Percentiles rank a stretch among this genome's conserved stretches.
These are phyloP conservation scores for Aythya baeri DNA, from an alignment of 2,113 vertebrate genomes.

Conservation along the genomic window DNA sequence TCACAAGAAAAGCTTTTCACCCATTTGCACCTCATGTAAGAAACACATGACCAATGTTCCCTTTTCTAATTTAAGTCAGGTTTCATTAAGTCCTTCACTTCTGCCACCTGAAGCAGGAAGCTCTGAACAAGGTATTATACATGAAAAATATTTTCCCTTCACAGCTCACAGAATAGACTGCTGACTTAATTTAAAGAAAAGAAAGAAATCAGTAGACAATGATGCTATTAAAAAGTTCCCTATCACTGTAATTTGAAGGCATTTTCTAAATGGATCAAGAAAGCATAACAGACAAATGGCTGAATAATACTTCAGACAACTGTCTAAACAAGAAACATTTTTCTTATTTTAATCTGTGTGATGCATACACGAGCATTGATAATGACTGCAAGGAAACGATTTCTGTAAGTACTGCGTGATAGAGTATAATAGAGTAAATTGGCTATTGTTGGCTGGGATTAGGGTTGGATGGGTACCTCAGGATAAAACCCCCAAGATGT, in stretches of 20 bases:
- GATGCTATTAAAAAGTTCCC: background rate
- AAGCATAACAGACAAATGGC: constrained; percentile 7
- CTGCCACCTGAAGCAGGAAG: background rate
- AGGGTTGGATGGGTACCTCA: constrained; percentile 49
- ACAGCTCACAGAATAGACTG: background rate
- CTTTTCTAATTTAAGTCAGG: background rate
- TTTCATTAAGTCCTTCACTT: constrained; percentile 35
- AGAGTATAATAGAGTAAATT: constrained; percentile 41
- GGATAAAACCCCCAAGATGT: constrained; percentile 49
- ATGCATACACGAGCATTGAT: background rate
- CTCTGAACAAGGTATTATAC: background rate
- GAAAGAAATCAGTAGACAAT: constrained; percentile 2
- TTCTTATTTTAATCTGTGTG: background rate
- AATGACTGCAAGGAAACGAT: constrained; percentile 4
- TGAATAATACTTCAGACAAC: background rate
- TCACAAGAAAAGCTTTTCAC: background rate
- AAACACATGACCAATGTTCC: background rate
- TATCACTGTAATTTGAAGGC: background rate
- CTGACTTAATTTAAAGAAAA: background rate
- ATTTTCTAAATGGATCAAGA: constrained; percentile 36
- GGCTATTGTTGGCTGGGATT: constrained; percentile 60
- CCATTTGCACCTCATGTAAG: background rate
- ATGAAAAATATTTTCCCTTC: background rate
- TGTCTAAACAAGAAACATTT: constrained; percentile 9
- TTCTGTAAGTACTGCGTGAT: constrained; percentile 34